Base-by-base conservation (phyloP, 2,797 vertebrate genomes). In the Hoplostethus mediterraneus region DNA sequence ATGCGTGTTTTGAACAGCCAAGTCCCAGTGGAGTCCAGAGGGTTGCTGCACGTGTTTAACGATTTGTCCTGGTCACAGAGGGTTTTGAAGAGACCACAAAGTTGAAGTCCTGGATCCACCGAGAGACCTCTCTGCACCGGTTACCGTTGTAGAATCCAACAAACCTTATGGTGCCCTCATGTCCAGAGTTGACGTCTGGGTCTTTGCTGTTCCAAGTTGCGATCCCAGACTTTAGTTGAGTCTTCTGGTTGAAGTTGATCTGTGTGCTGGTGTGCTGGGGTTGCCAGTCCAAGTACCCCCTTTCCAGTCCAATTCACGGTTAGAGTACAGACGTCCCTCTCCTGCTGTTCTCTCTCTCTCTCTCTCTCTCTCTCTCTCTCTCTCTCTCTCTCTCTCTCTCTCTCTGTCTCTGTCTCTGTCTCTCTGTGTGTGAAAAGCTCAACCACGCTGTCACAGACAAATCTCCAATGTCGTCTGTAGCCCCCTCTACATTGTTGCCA, bases 401-500 rank as follows among this genome's bases (percentile, higher is more conserved):
- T 55, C 56, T 81, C 68, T 49, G 66, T 54, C 33, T 28, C 67
- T 31, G 61, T 57, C 67, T 61, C 65, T 49, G 4, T 80, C 57
- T 65, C 52, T 52, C 38, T 55, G 45, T 64, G 38, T 7, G 10
- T 14, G 13, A 44, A 44, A 8, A 38, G 6, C 52, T 49, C 17
- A 49, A 28, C 33, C 25, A 38, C 63, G 11, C 47, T 63, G 61
- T 33, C 16, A 14, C 31, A 17, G 30, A 33, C 10, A 4, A 5
- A 2, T 55, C 63, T 65, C 52, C 65, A 60, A 63, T 58, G 44
- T 57, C n/a, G 14, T 42, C 51, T 36, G n/a, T 13, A 67, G 51
- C 60, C 66, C 59, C 56, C 45, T 64, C 57, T 67, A 54, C 59
- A 63, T 63, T 55, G 63, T 73, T 67, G 51, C 61, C 68, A 67